These are phyloP conservation scores for Pelodytes ibericus DNA, from an alignment of 2,797 vertebrate genomes.

Conservation along the genomic window DNA sequence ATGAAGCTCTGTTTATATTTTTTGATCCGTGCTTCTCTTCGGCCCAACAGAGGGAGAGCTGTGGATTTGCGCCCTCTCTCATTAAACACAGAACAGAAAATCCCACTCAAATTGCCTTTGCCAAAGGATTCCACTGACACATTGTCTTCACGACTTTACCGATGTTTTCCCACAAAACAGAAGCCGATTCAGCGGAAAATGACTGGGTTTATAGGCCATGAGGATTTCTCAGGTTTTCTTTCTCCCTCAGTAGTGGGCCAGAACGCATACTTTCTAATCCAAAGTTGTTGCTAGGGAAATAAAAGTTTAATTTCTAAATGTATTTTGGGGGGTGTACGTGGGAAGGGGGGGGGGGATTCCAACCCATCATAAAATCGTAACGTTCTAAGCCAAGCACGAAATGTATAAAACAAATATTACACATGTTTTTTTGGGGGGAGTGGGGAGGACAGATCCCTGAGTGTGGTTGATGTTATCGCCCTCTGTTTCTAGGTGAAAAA, in stretches of 20 bases:
- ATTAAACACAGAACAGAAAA: neutral
- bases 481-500: no score
- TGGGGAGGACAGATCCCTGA: no score
- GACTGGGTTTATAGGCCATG: conserved; percentile 1
- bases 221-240: neutral
- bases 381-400: no score
- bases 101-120: neutral
- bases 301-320: neutral
- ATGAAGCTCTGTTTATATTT: no score
- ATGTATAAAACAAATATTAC: no score
- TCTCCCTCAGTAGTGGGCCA: neutral
- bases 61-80: neutral
- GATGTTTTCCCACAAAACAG: conserved; percentile 10
- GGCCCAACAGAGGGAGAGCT: neutral
- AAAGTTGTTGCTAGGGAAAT: neutral
- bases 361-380: no score
- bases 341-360: no score
- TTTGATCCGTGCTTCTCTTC: no score
- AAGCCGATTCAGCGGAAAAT: conserved; percentile 29
- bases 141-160: neutral
- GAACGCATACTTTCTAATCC: neutral
- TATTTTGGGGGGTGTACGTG: no score
- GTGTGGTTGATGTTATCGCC: no score
- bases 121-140: no score
- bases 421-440: no score